Evolutionary conservation across 2,113 vertebrate genomes (phyloP), one percentile per base, ranked within the genome.

Genomic region (Alces alces): DNA sequence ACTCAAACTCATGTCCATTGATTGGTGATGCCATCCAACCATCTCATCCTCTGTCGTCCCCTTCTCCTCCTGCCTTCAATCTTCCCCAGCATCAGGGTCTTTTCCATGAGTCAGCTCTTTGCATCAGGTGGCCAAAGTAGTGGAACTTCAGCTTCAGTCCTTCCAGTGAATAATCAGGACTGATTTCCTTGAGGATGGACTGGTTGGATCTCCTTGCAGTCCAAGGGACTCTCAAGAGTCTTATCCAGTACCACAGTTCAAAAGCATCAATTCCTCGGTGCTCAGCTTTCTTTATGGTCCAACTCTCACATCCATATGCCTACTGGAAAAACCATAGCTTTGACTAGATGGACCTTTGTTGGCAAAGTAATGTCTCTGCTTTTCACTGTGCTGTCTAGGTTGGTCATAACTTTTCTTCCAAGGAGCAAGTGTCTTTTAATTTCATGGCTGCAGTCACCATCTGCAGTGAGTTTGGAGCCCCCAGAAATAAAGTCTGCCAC

Each of bases 231-330:
- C 66, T 70, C 5, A 66, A 11, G 66, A 70, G n/a, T 39, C n/a
- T 6, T 70, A 10, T 70, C 66, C n/a, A 70, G 12, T 19, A 39
- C 2, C 66, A 70, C 0, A 70, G 2, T 39, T 70, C 19, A 70
- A 2, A 70, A 39, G 5, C 66, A 39, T 70, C 66, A 23, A 1
- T 70, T 70, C 19, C 23, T 70, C 0, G 0, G 19, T 5, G 19
- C n/a, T 70, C n/a, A 39, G 66, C 66, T 23, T 70, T 70, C 19
- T 70, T 39, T 10, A 70, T 23, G 7, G n/a, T 70, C 66, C n/a
- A 21, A 70, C n/a, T 36, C n/a, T 36, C 64, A 70, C 64, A 70
- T 70, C n/a, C 9, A 11, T 70, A 70, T 23, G 66, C 36, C 19
- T 0, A 39, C 9, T 23, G 66, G 66, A 36, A 70, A 70, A 70